Conservation (phyloP, 2,113 vertebrate species). For the Neolamprologus fasciatus region DNA sequence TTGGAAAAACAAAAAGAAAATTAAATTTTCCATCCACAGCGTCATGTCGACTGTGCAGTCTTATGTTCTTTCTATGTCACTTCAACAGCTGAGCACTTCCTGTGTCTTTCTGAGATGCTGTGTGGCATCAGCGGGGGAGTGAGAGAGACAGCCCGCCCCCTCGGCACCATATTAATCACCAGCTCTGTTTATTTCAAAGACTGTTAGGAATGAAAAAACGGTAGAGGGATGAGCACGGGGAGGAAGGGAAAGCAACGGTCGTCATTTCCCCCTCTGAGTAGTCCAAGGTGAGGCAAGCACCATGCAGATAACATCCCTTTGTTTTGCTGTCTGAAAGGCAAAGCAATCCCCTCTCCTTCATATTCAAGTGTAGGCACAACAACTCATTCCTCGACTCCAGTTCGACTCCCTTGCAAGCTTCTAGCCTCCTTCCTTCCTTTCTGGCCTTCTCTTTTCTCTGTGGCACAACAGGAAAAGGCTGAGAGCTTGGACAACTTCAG, state of each 20-base stretch:
- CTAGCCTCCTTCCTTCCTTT: slow-evolving; percentile 26
- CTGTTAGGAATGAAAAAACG: slow-evolving; percentile 36
- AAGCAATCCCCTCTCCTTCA: slow-evolving; percentile 12
- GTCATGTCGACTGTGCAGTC: neutral
- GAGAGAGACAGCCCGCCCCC: slow-evolving; percentile 30
- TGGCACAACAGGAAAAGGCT: slow-evolving; percentile 58
- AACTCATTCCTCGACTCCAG: slow-evolving; percentile 8
- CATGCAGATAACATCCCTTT: slow-evolving; percentile 40
- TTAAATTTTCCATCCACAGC: neutral
- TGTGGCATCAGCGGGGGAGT: slow-evolving; percentile 38
- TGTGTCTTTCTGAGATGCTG: slow-evolving; percentile 39
- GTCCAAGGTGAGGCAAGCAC: slow-evolving; percentile 30
- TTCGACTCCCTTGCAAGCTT: slow-evolving; percentile 10
- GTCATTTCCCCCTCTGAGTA: slow-evolving; percentile 13
- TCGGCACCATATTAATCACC: slow-evolving; percentile 68
- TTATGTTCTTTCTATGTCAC: slow-evolving; percentile 37
- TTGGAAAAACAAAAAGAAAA: neutral
- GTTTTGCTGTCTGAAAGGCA: slow-evolving; percentile 30
- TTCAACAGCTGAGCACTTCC: slow-evolving; percentile 51
- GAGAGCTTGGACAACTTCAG: slow-evolving; percentile 38
- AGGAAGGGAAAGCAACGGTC: slow-evolving; percentile 9
- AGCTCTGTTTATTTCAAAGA: slow-evolving; percentile 47
- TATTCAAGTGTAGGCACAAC: neutral
- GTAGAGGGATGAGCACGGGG: neutral
- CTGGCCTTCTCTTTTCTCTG: slow-evolving; percentile 8